Evolutionary conservation across 30 jellyfish, hydroid and myxozoan genomes (phyloP).

Genomic region (Morbakka virulenta): DNA sequence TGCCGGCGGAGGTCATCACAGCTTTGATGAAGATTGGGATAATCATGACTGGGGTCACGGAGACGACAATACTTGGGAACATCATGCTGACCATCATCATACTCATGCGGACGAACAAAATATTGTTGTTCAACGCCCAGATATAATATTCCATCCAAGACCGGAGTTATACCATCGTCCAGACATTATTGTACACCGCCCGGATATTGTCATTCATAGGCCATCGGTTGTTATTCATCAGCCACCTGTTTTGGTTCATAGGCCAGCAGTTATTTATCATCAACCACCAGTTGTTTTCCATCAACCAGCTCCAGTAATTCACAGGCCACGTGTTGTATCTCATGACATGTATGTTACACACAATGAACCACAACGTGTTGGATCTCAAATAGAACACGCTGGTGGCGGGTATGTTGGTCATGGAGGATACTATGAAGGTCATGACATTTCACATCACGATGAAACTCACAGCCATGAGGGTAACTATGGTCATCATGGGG

Average conservation of each 20-base stretch:
- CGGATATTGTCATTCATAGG: conserved; percentile 95
- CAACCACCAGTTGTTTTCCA: conserved; percentile 99
- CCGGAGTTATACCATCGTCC: conserved; percentile 98
- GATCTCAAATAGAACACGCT: conserved; percentile 91
- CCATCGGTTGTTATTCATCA: conserved; percentile 98
- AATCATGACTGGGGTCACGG: conserved; percentile 94
- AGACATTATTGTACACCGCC: conserved; percentile 92
- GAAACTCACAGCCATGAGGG: conserved; percentile 69
- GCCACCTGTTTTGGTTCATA: conserved; percentile 95
- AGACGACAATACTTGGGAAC: conserved; percentile 80
- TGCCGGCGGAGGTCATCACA: conserved; percentile 62
- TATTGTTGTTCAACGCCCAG: conserved; percentile 93
- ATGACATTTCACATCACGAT: conserved; percentile 77
- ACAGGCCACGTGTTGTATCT: conserved; percentile 92
- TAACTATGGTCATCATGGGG: neutral
- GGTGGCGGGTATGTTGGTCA: conserved; percentile 79
- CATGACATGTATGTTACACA: conserved; percentile 94
- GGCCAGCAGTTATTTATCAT: conserved; percentile 96
- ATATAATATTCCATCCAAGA: conserved; percentile 95
- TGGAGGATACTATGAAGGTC: conserved; percentile 96
- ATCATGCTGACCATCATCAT: conserved; percentile 74
- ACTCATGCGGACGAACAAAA: conserved; percentile 86
- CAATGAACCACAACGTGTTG: conserved; percentile 90
- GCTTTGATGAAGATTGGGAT: conserved; percentile 74
- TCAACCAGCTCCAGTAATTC: conserved; percentile 98